Evolutionary conservation across 1,140 invertebrate species (phyloP), one percentile per base, ranked within the genome.

Genomic region (Olivierus martensii): DNA sequence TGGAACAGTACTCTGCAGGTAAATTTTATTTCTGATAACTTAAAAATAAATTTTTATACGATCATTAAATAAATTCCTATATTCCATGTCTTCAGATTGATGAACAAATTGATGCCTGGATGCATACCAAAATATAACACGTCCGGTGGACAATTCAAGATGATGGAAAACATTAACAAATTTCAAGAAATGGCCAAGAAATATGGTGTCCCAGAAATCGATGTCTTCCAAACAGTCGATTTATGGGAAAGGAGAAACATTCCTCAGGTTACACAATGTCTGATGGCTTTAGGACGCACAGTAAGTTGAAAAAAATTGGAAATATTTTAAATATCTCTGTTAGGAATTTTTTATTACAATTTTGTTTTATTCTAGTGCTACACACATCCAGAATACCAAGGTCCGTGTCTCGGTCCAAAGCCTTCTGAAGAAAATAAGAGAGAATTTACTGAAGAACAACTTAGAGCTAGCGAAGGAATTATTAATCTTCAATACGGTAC

Each of bases 141-240:
- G 52, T 81, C 81, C 53, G 88, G 87, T 51, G 83, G 84, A 63
- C 85, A 89, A 61, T 94, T 93, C 79, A 91, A 90, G 66, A 80
- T 93, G 77, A 92, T 93, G 87, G 88, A 94, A 72, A 94, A 94
- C 74, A 86, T 92, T 66, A 87, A 84, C 73, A 80, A 87, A 74
- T 94, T 96, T 72, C 86, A 91, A 67, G 83, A 84, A 61, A 88
- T 87, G 1, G 78, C 85, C 59, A 79, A 82, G 46, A 79, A 78
- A 43, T 91, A 93, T 62, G 91, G 91, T 10, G 87, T 95, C 3
- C 77, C 81, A 9, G 85, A 90, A 60, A 78, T 83, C 5, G 91
- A 96, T 65, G 75, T 92, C 2, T 96, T 96, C 77, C 90, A 94
- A 70, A 89, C 90, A 0, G 87, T 89, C 7, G 91, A 95, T 66